Conservation (phyloP, 2,888 invertebrate species). For the Leptothorax acervorum region DNA sequence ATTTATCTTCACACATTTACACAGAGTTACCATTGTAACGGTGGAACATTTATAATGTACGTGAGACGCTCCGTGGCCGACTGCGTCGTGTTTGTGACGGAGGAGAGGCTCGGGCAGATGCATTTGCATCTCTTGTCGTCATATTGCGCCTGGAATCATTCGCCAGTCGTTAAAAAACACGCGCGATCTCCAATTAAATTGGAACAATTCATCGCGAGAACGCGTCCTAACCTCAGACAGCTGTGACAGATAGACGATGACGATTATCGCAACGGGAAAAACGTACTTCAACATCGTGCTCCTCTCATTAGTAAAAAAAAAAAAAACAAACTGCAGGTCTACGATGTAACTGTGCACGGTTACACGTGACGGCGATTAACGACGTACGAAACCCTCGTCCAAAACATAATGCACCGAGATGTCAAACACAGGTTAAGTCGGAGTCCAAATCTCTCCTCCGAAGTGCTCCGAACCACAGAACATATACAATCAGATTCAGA, state of each 20-base stretch:
- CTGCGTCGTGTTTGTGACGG: conserved; percentile 89
- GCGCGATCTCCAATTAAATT: neutral
- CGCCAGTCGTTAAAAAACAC: neutral
- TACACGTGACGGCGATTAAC: neutral
- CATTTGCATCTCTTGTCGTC: conserved; percentile 95
- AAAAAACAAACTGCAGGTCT: neutral
- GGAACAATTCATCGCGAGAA: neutral
- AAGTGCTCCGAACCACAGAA: too few relatives aligned
- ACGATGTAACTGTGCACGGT: neutral
- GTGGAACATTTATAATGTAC: conserved; percentile 93
- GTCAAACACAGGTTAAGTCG: neutral
- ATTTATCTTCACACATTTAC: neutral
- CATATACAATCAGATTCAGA: too few relatives aligned
- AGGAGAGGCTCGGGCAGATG: conserved; percentile 93
- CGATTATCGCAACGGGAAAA: conserved; percentile 51
- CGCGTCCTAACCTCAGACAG: conserved; percentile 71
- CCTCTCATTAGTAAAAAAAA: conserved; percentile 52
- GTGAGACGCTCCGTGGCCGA: conserved; percentile 89
- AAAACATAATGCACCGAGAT: neutral
- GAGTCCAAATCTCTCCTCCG: too few relatives aligned
- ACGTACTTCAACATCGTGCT: conserved; percentile 71
- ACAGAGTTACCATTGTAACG: conserved; percentile 90
- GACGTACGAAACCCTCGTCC: neutral
- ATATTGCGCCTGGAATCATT: conserved; percentile 88
- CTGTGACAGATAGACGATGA: conserved; percentile 66